Evolutionary conservation across 2,888 invertebrate genomes (phyloP), one percentile per base, ranked within the genome.

Genomic region (Congeria kusceri): DNA sequence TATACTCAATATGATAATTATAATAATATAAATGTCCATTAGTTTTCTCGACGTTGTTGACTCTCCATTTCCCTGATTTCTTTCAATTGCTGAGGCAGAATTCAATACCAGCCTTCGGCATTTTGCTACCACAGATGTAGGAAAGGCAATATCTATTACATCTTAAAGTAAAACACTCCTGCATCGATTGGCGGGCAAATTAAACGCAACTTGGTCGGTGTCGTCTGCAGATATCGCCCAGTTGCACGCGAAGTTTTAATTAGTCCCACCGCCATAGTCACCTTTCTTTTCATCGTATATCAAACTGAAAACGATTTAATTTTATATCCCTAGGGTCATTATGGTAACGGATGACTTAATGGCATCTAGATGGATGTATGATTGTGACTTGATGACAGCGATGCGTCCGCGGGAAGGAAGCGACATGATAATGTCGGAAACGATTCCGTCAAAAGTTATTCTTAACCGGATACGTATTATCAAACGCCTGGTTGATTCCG

Each of bases 231-330:
- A 46, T 62, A 77, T 74, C 63, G 62, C 66, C 32, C 44, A 44
- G 18, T 47, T 28, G 75, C 83, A 83, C 80, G 80, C 75, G 56
- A 77, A 53, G 44, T 80, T 80, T 83, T 80, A 83, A 83, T 83
- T 80, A 83, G 77, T 71, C 65, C 53, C 47, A 53, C 44, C 47
- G 57, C 25, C 29, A 23, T 53, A 53, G 53, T 53, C 53, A 53
- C 53, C 53, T 53, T 53, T 72, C 62, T 77, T 71, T 64, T 64
- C 64, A 39, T n/a, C 29, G 29, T 2, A 58, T 28, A 46, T 47
- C 58, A 58, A 56, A 53, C 29, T 46, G 64, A 64, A 72, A 72
- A 72, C 64, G 47, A 64, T 72, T 64, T 72, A 64, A 72, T 64
- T 72, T 65, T 72, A 64, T 25, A 58, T 72, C 71, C 64, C 71